Percentiles rank a stretch among this genome's conserved stretches.
Evolutionary conservation across 2,113 vertebrate genomes (phyloP).

Genomic region (Tyrannus savana): DNA sequence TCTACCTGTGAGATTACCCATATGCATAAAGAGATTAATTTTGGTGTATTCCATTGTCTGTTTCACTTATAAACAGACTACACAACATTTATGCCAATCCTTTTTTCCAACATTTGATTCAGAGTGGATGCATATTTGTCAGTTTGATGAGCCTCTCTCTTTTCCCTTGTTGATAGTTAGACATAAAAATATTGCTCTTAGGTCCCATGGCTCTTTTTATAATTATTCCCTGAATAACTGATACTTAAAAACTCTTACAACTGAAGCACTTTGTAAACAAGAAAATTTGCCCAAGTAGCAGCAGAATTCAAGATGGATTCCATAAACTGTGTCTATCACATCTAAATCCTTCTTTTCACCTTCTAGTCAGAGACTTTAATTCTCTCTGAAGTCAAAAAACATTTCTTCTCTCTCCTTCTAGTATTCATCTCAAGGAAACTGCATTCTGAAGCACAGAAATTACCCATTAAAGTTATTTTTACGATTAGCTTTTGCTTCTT

Average conservation of each 20-base stretch:
- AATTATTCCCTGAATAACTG: slow-evolving; percentile 14
- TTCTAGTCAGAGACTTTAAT: background rate
- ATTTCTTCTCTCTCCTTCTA: background rate
- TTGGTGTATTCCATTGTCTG: background rate
- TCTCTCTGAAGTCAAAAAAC: background rate
- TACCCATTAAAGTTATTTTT: background rate
- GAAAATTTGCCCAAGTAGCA: background rate
- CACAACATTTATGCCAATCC: background rate
- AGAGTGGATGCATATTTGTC: background rate
- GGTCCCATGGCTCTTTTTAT: background rate
- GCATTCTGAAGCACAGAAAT: slow-evolving; percentile 27
- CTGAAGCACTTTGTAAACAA: slow-evolving; percentile 3
- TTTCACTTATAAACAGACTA: background rate
- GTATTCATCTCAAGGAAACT: background rate
- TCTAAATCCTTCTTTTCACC: background rate
- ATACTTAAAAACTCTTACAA: background rate
- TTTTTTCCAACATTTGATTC: background rate
- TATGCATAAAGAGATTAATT: background rate
- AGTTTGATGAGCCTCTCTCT: slow-evolving; percentile 15
- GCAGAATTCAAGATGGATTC: background rate
- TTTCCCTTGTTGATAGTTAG: background rate
- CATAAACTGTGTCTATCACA: background rate
- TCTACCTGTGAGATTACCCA: background rate
- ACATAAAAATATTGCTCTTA: slow-evolving; percentile 5
- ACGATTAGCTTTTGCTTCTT: background rate